A percentile compares a stretch with the other conserved stretches of the same genome.
Evolutionary conservation across 2,113 vertebrate species (phyloP).

Genomic region (Notarius quadriscutis): DNA sequence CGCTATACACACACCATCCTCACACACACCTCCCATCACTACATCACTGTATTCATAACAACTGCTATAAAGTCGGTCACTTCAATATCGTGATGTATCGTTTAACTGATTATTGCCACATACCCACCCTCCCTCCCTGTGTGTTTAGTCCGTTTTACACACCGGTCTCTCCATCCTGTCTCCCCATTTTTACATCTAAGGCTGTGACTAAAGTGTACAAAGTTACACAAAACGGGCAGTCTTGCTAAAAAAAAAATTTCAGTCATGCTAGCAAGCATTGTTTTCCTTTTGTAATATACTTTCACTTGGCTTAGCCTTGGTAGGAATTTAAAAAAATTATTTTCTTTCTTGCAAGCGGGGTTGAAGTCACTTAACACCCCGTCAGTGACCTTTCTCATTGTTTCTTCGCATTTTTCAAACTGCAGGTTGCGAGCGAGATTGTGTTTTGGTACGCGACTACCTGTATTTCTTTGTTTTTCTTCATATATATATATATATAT

Average conservation of each 20-base stretch:
- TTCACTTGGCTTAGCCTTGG: background rate
- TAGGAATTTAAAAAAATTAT: conserved; percentile 40
- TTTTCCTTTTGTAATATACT: conserved; percentile 56
- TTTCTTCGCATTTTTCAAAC: conserved; percentile 78
- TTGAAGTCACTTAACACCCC: background rate
- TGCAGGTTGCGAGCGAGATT: conserved; percentile 76
- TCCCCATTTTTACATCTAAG: background rate
- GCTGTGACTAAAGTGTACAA: conserved; percentile 18
- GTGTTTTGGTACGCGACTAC: background rate
- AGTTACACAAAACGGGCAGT: conserved; percentile 33
- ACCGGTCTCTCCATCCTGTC: background rate
- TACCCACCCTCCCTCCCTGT: background rate
- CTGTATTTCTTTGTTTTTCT: background rate
- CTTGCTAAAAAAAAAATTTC: too few relatives aligned
- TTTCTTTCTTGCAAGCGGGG: conserved; percentile 58
- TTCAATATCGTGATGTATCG: background rate
- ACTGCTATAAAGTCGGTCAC: background rate
- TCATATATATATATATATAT: background rate
- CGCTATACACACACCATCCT: background rate
- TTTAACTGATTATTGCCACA: background rate
- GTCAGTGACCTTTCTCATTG: conserved; percentile 69
- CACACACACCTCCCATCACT: background rate
- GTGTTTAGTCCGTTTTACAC: background rate
- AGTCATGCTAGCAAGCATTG: background rate
- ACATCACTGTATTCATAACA: background rate